Evolutionary conservation across 2,888 invertebrate species (phyloP), one percentile per base, ranked within the genome.

Genomic region (Eristalis pertinax): DNA sequence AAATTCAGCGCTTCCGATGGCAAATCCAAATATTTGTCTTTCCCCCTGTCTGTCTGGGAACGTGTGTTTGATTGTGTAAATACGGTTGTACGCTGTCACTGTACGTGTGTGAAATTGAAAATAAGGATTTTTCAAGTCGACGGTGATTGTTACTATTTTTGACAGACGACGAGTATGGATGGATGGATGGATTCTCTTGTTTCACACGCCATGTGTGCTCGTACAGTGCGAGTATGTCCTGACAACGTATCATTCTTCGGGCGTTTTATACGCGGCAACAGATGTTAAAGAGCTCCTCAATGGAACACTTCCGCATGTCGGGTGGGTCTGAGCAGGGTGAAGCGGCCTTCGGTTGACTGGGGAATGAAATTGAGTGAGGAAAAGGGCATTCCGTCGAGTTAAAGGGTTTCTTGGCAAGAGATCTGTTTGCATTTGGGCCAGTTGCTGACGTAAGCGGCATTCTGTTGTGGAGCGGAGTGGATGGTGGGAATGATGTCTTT

Each of bases 1-100:
- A 89, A 90, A 89, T 89, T 89, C 79, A 76, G 90, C 91, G 90
- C 90, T 89, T 90, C 60, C 78, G 76, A 77, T 81, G 76, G 89
- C 89, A 89, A 78, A 86, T 64, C 75, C 82, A 89, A 88, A 89
- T 87, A 84, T 84, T 87, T 87, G 76, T 83, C 72, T 83, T 68
- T 68, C n/a, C 50, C 50, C 29, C 24, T 29, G 24, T 63, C n/a
- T 26, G 22, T 63, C 32, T 58, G 32, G 35, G 56, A 73, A 63
- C 19, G 58, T 38, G 11, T 73, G 62, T 32, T 15, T 68, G 67
- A 73, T 73, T 82, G 83, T 75, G 79, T 41, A 81, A 62, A 77
- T 81, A 68, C 65, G 63, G 19, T 50, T 4, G 50, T 50, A 50
- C 50, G 50, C 1, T 50, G 78, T 75, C 72, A 58, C 19, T 69